These are phyloP conservation scores for Xyrauchen texanus DNA, from an alignment of 2,113 vertebrate species.

Conservation along the genomic window DNA sequence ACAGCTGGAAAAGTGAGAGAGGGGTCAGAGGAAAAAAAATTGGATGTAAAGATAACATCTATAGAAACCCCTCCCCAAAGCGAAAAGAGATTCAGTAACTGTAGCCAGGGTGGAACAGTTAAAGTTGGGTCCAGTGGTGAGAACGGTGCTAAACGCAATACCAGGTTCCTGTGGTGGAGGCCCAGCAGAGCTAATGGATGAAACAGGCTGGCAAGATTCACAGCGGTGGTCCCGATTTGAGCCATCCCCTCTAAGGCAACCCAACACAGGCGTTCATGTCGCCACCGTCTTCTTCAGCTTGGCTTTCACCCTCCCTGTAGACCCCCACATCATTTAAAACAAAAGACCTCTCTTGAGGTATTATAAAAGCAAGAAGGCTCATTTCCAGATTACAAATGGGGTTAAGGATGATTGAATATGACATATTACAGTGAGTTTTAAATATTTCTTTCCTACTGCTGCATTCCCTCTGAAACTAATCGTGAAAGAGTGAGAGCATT, in stretches of 20 bases:
- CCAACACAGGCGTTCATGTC: slow-evolving; percentile 34
- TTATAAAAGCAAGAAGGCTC: slow-evolving; percentile 48
- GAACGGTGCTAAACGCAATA: slow-evolving; percentile 32
- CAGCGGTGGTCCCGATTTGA: slow-evolving; percentile 43
- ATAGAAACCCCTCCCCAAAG: slow-evolving; percentile 34
- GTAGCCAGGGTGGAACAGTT: slow-evolving; percentile 49
- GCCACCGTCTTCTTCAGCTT: slow-evolving; percentile 21
- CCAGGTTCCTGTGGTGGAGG: slow-evolving; percentile 10
- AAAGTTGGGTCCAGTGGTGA: slow-evolving; percentile 17
- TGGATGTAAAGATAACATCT: slow-evolving; percentile 61
- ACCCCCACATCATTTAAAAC: slow-evolving; percentile 54
- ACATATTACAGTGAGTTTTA: slow-evolving; percentile 46
- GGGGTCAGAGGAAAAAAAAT: slow-evolving; percentile 24
- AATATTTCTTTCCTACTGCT: slow-evolving; percentile 44
- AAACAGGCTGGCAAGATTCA: slow-evolving; percentile 38
- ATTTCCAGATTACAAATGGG: slow-evolving; percentile 56
- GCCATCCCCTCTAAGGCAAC: slow-evolving; percentile 8
- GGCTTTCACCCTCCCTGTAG: slow-evolving; percentile 35
- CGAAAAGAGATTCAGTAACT: slow-evolving; percentile 45
- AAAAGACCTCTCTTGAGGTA: slow-evolving; percentile 51
- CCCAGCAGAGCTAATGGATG: slow-evolving; percentile 31
- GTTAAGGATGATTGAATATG: slow-evolving; percentile 51
- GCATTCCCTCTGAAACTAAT: slow-evolving; percentile 44
- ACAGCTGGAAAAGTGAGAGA: slow-evolving; percentile 55
- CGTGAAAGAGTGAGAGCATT: slow-evolving; percentile 27